Conservation (phyloP, 2,888 invertebrate genomes). For the Euplagia quadripunctaria region DNA sequence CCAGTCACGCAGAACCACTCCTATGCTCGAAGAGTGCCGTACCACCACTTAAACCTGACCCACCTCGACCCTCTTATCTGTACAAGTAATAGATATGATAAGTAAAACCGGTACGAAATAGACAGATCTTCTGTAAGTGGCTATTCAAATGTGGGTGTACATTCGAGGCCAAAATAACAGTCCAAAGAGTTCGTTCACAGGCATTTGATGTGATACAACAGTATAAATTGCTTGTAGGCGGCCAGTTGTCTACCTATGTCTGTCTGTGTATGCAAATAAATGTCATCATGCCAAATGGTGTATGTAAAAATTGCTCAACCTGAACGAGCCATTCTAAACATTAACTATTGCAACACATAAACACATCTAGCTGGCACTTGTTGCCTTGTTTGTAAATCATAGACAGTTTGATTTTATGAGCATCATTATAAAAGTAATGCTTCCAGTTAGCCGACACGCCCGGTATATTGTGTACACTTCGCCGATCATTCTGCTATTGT, state of each 20-base stretch:
- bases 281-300: conserved; percentile 55
- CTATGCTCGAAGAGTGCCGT: conserved; percentile 42
- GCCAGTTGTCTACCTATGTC: conserved; percentile 49
- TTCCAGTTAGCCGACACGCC: conserved; percentile 26
- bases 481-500: conserved; percentile 15
- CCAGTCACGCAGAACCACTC: conserved; percentile 72
- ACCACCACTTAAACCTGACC: conserved; percentile 48
- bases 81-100: conserved; percentile 27
- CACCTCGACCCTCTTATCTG: conserved; percentile 32
- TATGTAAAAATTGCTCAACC: conserved; percentile 50
- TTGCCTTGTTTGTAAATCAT: conserved; percentile 46
- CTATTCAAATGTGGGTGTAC: conserved; percentile 70
- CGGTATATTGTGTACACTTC: conserved; percentile 21
- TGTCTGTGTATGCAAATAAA: conserved; percentile 56
- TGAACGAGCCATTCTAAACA: conserved; percentile 41
- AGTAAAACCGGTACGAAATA: conserved; percentile 36
- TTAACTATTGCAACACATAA: conserved; percentile 38
- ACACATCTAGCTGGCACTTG: conserved; percentile 27
- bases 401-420: conserved; percentile 36
- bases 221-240: conserved; percentile 62
- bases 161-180: conserved; percentile 74
- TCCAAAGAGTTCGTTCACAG: conserved; percentile 50
- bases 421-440: conserved; percentile 36
- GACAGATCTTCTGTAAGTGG: conserved; percentile 57
- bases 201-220: conserved; percentile 48